phyloP scores from a whole-genome alignment of 2,888 invertebrate species.

The Folsomia manolachei region DNA sequence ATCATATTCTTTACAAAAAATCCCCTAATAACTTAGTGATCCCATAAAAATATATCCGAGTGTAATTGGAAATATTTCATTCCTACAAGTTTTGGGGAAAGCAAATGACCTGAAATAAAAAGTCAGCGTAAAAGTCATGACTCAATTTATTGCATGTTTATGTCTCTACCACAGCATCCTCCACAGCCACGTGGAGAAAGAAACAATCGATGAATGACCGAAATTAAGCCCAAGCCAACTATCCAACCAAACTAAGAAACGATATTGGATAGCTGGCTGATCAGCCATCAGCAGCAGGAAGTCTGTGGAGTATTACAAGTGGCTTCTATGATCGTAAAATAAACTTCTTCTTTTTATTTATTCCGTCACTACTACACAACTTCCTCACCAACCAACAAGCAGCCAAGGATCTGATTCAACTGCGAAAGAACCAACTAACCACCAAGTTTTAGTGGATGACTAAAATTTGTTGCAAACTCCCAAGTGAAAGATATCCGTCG shows the following conservation, averaged over 20 bases:
- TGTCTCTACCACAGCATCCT: slow-evolving; percentile 2
- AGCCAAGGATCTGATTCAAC: too few relatives aligned
- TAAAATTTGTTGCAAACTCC: not conserved
- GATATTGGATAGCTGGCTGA: not conserved
- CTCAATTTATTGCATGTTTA: not conserved
- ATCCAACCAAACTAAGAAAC: too few relatives aligned
- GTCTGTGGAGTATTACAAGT: slow-evolving; percentile 24
- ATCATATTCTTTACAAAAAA: not conserved
- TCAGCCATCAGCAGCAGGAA: slow-evolving; percentile 28
- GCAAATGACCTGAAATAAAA: not conserved
- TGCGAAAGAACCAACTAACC: not conserved
- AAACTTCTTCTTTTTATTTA: slow-evolving; percentile 17
- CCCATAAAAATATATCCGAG: not conserved
- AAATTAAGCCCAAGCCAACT: slow-evolving; percentile 26
- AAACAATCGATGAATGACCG: slow-evolving; percentile 28
- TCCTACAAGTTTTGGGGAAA: not conserved
- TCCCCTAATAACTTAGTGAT: not conserved
- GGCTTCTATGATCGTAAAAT: slow-evolving; percentile 23
- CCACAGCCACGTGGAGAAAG: slow-evolving; percentile 26
- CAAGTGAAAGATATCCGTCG: not conserved
- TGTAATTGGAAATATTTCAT: not conserved
- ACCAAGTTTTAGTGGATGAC: not conserved
- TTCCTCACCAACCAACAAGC: not conserved
- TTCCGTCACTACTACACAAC: not conserved
- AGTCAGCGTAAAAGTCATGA: not conserved